Conservation (phyloP, 2,888 invertebrate genomes). For the Syritta pipiens region DNA sequence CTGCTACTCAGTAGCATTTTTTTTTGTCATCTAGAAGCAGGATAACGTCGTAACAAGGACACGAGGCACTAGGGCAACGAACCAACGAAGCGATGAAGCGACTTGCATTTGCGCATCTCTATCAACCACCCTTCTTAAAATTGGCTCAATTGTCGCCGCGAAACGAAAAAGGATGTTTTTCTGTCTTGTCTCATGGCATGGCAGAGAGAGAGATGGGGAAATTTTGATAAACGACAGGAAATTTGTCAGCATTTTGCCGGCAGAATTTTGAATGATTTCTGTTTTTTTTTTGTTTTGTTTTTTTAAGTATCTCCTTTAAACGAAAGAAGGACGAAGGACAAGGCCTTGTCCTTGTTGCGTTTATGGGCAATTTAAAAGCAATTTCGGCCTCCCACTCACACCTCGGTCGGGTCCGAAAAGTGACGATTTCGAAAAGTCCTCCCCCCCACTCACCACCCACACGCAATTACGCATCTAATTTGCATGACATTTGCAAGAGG, state of each 20-base stretch:
- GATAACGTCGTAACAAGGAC: too few species aligned
- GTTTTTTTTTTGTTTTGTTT: not conserved
- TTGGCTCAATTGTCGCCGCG: too few species aligned
- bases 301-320: not conserved
- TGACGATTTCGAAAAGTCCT: conserved; percentile 40
- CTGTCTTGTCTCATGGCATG: too few species aligned
- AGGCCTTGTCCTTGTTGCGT: conserved; percentile 28
- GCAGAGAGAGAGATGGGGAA: not conserved
- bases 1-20: too few species aligned
- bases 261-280: conserved; percentile 16
- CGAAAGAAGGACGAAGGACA: too few species aligned
- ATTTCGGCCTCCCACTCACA: conserved; percentile 30
- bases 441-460: too few species aligned
- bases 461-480: conserved; percentile 42
- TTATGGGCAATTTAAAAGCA: conserved; percentile 44
- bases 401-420: conserved; percentile 8
- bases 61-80: too few species aligned
- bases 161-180: too few species aligned
- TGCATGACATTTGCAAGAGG: conserved; percentile 38
- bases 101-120: too few species aligned
- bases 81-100: too few species aligned
- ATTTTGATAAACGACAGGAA: conserved; percentile 30
- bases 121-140: too few species aligned
- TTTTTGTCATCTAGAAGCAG: too few species aligned
- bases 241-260: conserved; percentile 14